Conservation (phyloP, 2,113 vertebrate species). For the Rhagologus leucostigma region DNA sequence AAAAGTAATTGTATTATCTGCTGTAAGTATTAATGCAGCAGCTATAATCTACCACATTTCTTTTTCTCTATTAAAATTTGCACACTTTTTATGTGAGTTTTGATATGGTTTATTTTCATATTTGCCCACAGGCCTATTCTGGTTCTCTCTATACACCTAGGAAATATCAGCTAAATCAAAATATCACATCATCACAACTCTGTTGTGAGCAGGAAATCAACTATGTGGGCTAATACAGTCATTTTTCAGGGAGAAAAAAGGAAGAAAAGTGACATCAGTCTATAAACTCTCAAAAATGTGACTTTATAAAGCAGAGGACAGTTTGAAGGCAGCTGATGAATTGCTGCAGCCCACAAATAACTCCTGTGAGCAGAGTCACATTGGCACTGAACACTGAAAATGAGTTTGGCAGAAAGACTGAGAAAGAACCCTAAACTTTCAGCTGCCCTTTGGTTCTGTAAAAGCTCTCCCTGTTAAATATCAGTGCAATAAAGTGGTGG, state of each 20-base stretch:
- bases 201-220: neutral
- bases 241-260: neutral
- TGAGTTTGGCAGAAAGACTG: neutral
- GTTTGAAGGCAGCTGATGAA: neutral
- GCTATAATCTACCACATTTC: neutral
- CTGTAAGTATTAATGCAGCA: neutral
- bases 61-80: neutral
- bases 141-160: neutral
- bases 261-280: neutral
- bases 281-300: neutral
- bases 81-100: neutral
- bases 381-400: neutral
- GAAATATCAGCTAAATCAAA: neutral
- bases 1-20: neutral
- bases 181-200: accelerated
- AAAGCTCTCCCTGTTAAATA: neutral
- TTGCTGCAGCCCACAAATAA: neutral
- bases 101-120: neutral
- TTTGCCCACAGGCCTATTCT: neutral
- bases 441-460: neutral
- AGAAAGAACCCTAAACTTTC: neutral
- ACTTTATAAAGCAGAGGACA: neutral
- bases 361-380: neutral
- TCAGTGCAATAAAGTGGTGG: neutral
- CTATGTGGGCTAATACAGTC: neutral